Percentiles rank a stretch among this genome's conserved stretches.
Conservation (phyloP, 2,888 invertebrate species). For the Dyspetes luteomarginatus region DNA sequence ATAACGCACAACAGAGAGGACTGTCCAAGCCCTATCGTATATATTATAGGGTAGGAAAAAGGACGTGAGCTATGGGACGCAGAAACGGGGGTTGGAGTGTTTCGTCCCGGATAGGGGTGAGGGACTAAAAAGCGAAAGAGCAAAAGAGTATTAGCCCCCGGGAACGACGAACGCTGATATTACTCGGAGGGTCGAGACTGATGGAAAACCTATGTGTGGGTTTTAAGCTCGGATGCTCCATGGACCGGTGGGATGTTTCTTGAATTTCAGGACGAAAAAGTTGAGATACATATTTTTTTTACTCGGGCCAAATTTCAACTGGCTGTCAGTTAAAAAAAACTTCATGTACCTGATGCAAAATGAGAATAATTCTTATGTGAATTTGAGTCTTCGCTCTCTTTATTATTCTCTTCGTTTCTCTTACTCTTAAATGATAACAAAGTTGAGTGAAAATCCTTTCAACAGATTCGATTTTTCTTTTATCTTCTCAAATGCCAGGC, state of each 20-base stretch:
- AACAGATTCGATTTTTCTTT: not conserved
- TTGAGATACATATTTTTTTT: too few species aligned
- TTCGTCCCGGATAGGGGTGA: constrained; percentile 32
- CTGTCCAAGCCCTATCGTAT: constrained; percentile 40
- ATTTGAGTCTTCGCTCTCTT: too few species aligned
- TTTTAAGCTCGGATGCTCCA: too few species aligned
- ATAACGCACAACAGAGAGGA: constrained; percentile 27
- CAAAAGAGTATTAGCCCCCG: constrained; percentile 57
- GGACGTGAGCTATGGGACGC: constrained; percentile 15
- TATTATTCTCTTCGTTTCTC: too few species aligned
- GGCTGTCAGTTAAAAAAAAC: too few species aligned
- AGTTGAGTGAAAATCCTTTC: too few species aligned
- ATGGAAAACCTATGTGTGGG: constrained; percentile 37
- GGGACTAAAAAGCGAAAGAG: constrained; percentile 62
- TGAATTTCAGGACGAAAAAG: too few species aligned
- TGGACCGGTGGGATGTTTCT: too few species aligned
- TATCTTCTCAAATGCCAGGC: not conserved
- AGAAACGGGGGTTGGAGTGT: constrained; percentile 19
- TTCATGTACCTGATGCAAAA: too few species aligned
- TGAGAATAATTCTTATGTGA: too few species aligned
- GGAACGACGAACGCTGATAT: constrained; percentile 42
- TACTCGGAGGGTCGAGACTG: constrained; percentile 25
- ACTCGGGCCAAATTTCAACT: too few species aligned
- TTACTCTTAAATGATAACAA: too few species aligned
- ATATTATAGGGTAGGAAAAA: constrained; percentile 51